Percentiles rank a stretch among this genome's conserved stretches.
Conservation (phyloP, 2,113 vertebrate genomes). For the Ictalurus punctatus region DNA sequence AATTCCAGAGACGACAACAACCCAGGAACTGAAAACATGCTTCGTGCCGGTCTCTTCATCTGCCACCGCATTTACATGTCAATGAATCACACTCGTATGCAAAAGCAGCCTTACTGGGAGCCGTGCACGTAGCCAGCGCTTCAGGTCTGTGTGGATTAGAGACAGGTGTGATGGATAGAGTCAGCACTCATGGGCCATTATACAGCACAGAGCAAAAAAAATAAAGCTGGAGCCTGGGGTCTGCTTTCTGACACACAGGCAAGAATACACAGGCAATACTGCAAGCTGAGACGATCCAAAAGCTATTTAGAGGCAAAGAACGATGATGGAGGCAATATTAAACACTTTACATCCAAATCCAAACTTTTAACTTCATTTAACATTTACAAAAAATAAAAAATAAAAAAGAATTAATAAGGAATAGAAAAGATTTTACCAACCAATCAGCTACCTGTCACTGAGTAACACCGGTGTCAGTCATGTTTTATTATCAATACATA, state of each 20-base stretch:
- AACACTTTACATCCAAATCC: background rate
- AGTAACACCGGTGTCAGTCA: background rate
- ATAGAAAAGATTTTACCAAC: background rate
- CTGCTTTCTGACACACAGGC: background rate
- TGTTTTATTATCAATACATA: background rate
- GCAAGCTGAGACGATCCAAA: background rate
- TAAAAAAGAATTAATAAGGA: background rate
- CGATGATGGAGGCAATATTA: background rate
- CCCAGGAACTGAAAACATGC: background rate
- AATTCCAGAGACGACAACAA: slow-evolving; percentile 9
- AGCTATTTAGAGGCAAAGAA: background rate
- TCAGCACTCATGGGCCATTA: background rate
- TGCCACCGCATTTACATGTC: slow-evolving; percentile 2
- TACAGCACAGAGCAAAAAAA: background rate
- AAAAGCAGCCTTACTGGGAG: slow-evolving; percentile 10
- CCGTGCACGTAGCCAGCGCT: background rate
- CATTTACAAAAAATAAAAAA: background rate
- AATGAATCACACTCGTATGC: slow-evolving; percentile 3
- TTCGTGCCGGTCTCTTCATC: background rate
- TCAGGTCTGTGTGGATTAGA: slow-evolving; percentile 7
- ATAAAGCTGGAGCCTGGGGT: background rate
- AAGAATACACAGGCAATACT: background rate
- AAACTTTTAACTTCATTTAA: background rate
- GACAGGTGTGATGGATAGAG: slow-evolving; percentile 6
- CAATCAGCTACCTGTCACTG: background rate